phyloP scores from a whole-genome alignment of 2,888 invertebrate species.

The Nephrotoma flavescens region DNA sequence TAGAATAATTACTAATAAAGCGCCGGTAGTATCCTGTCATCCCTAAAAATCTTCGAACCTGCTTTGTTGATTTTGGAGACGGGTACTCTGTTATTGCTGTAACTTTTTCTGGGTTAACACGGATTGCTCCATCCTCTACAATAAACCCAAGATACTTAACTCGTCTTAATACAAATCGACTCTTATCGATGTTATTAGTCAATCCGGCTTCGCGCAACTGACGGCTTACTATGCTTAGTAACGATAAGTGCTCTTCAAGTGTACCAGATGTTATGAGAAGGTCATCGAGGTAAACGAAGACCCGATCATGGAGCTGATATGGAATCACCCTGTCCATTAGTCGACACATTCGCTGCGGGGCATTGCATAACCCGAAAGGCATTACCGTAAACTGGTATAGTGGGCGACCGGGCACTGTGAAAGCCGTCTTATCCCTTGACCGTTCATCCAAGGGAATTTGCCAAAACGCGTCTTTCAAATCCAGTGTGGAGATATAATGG shows the following conservation, averaged over 20 bases:
- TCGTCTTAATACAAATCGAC: neutral
- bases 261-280: neutral
- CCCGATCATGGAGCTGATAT: neutral
- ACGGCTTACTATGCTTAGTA: neutral
- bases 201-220: neutral
- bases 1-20: no score
- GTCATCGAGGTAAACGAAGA: slow-evolving; percentile 1
- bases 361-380: neutral
- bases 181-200: neutral
- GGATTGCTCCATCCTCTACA: no score
- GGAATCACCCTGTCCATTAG: neutral
- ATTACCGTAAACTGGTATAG: neutral
- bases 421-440: slow-evolving; percentile 15
- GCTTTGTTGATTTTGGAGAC: no score
- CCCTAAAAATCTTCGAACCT: no score
- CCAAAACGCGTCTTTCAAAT: slow-evolving; percentile 14
- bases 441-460: slow-evolving; percentile 10
- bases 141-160: no score
- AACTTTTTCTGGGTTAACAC: no score
- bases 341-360: neutral
- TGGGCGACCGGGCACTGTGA: slow-evolving; percentile 11
- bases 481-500: slow-evolving; percentile 16
- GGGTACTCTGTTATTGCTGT: no score
- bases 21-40: no score
- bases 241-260: neutral